phyloP scores from a whole-genome alignment of 1,140 invertebrate genomes.

The Cheumatopsyche charites region DNA sequence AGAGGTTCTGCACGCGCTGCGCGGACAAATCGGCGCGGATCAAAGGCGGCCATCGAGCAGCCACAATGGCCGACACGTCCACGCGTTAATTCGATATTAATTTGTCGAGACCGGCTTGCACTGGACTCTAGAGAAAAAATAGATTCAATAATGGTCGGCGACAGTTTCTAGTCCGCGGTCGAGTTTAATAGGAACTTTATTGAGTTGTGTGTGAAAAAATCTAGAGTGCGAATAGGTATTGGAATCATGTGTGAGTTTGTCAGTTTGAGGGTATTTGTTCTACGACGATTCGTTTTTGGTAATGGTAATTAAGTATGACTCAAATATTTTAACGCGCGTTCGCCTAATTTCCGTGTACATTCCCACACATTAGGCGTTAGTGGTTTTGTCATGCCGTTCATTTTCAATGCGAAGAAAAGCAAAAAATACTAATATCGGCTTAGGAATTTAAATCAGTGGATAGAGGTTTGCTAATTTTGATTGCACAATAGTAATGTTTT shows the following conservation, averaged over 20 bases:
- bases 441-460: slow-evolving; percentile 30
- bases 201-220: no score
- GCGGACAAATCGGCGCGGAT: slow-evolving; percentile 16
- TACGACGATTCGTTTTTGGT: no score
- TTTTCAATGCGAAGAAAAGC: slow-evolving; percentile 7
- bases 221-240: no score
- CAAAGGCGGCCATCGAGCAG: slow-evolving; percentile 19
- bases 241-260: no score
- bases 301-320: neutral
- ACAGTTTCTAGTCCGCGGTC: no score
- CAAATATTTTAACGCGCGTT: slow-evolving; percentile 38
- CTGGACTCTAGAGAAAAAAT: neutral
- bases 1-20: slow-evolving; percentile 2
- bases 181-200: no score
- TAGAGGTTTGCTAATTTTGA: slow-evolving; percentile 27
- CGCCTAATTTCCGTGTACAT: slow-evolving; percentile 43
- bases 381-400: slow-evolving; percentile 36
- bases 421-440: slow-evolving; percentile 30
- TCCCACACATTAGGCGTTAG: slow-evolving; percentile 46
- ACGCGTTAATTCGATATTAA: slow-evolving; percentile 45
- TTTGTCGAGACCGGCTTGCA: slow-evolving; percentile 31
- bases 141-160: neutral
- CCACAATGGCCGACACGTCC: slow-evolving; percentile 20
- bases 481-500: slow-evolving; percentile 24
- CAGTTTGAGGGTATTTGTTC: no score